These are phyloP conservation scores for Meganola albula DNA, from an alignment of 2,888 invertebrate genomes.

Conservation along the genomic window DNA sequence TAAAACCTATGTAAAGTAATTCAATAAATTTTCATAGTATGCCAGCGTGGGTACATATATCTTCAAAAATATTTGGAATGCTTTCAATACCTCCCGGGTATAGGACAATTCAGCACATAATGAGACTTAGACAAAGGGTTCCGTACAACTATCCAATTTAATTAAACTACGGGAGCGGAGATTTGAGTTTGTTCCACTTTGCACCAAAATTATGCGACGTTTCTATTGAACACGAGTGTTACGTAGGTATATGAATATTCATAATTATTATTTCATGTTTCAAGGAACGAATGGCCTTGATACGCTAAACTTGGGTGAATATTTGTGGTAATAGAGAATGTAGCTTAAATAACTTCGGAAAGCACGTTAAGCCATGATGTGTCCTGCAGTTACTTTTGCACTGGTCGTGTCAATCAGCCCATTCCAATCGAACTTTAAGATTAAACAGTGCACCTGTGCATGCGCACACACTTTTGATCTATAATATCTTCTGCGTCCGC, in stretches of 20 bases:
- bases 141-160: conserved; percentile 45
- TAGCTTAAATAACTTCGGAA: too few species aligned
- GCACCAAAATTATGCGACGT: conserved; percentile 9
- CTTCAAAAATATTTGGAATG: conserved; percentile 11
- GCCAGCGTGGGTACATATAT: background rate
- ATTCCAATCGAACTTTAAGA: too few species aligned
- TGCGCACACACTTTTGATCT: too few species aligned
- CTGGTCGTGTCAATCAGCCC: too few species aligned
- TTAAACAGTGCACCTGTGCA: too few species aligned
- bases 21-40: background rate
- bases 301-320: too few species aligned
- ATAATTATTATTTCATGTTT: background rate
- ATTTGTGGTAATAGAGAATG: too few species aligned
- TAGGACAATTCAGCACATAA: conserved; percentile 29
- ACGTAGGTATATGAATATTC: background rate
- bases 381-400: too few species aligned
- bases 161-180: conserved; percentile 40
- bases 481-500: too few species aligned
- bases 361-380: too few species aligned
- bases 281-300: too few species aligned
- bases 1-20: too few species aligned
- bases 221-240: background rate
- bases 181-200: conserved; percentile 37
- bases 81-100: conserved; percentile 6
- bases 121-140: conserved; percentile 36